These are phyloP conservation scores for Coenobita brevimanus DNA, from an alignment of 1,140 invertebrate species.

Conservation along the genomic window DNA sequence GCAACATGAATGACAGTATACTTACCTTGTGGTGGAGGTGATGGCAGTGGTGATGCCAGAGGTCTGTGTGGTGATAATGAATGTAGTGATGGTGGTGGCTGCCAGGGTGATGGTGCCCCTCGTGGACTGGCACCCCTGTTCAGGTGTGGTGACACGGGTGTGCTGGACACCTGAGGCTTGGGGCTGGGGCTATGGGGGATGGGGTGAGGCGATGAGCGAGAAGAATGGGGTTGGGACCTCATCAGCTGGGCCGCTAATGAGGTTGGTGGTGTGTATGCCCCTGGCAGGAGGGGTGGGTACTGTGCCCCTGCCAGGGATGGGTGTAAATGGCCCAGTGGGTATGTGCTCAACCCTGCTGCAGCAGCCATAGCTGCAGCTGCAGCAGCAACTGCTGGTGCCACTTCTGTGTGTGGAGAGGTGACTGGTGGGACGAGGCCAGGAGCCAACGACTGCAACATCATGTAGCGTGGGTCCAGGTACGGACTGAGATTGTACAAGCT, in stretches of 20 bases:
- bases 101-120: constrained; percentile 52
- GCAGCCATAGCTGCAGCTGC: constrained; percentile 40
- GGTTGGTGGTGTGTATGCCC: constrained; percentile 38
- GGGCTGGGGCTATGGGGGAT: constrained; percentile 37
- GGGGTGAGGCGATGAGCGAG: constrained; percentile 30
- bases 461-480: constrained; percentile 47
- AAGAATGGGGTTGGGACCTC: constrained; percentile 20
- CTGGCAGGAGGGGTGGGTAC: constrained; percentile 26
- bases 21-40: constrained; percentile 63
- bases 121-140: constrained; percentile 50
- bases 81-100: constrained; percentile 44
- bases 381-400: constrained; percentile 42
- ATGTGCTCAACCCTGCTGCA: constrained; percentile 33
- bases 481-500: constrained; percentile 41
- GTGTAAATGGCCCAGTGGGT: constrained; percentile 27
- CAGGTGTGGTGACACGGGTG: constrained; percentile 55
- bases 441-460: constrained; percentile 51
- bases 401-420: constrained; percentile 22
- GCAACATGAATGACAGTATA: too few species aligned
- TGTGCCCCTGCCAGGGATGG: constrained; percentile 36
- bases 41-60: constrained; percentile 44
- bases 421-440: constrained; percentile 39
- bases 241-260: constrained; percentile 42
- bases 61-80: constrained; percentile 48
- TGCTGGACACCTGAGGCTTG: constrained; percentile 19